Conservation (phyloP, 1,140 invertebrate species). For the Sminthurides bifidus region DNA sequence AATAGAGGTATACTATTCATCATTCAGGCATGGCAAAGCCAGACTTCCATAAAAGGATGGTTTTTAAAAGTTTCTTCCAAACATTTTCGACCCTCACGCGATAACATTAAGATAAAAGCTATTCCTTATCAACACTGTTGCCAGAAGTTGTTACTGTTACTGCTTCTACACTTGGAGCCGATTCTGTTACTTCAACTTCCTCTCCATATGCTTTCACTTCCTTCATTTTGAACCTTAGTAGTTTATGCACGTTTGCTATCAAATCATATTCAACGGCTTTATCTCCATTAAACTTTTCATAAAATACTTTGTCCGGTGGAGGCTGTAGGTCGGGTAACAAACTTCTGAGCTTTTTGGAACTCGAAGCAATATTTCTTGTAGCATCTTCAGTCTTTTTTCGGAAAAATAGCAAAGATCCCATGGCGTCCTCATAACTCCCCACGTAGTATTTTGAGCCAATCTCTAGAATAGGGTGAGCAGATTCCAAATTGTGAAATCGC, state of each 20-base stretch:
- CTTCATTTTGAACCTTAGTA: constrained; percentile 4
- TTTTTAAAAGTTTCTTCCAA: too few relatives aligned
- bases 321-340: not conserved
- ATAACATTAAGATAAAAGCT: too few relatives aligned
- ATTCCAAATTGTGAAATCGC: constrained; percentile 17
- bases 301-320: not conserved
- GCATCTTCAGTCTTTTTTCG: not conserved
- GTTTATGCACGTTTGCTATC: constrained; percentile 13
- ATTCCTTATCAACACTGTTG: not conserved
- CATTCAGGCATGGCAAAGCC: too few relatives aligned
- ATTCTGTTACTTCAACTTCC: not conserved
- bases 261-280: constrained; percentile 1
- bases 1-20: too few relatives aligned
- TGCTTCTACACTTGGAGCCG: not conserved
- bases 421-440: constrained; percentile 8
- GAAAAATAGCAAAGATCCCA: constrained; percentile 14
- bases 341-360: not conserved
- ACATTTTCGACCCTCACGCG: too few relatives aligned
- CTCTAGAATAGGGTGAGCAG: constrained; percentile 8
- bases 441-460: constrained; percentile 11
- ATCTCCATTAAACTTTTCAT: not conserved
- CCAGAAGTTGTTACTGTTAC: not conserved
- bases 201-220: not conserved
- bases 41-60: too few relatives aligned
- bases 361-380: not conserved